Base-by-base conservation (phyloP, 2,888 invertebrate species). In the Gymnoscelis rufifasciata region DNA sequence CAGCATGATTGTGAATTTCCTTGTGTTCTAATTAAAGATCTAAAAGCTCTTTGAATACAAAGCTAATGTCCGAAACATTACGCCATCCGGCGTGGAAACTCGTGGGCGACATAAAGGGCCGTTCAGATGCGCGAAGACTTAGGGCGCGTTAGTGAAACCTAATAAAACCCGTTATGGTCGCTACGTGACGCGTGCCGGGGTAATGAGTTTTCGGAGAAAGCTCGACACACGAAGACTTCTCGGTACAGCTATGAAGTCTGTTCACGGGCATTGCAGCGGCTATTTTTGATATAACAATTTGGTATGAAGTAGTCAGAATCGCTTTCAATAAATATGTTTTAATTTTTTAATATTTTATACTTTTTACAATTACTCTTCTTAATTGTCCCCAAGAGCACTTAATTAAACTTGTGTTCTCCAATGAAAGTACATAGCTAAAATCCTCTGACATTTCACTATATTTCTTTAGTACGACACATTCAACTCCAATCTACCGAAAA, bases 121-220 rank as follows among this genome's bases (percentile, higher is more conserved):
- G 68, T 64, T 57, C 68, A 66, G 71, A 71, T 67, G 65, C 63
- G 51, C 54, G 50, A 57, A 53, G 66, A 63, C 60, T 68, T 61
- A 62, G 74, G 74, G 71, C 65, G 70, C 71, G 74, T 71, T 73
- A 73, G 76, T 74, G 80, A 81, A 84, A 83, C 83, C 83, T 82
- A 86, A 86, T 86, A 83, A 83, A 83, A 82, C 82, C 76, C 71
- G 83, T 79, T 84, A 82, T 78, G 72, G 72, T 68, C 70, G 72
- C 73, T 78, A 82, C 81, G 83, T 82, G 82, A 84, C 87, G 84
- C 83, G 83, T 82, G 83, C 74, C 64, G 59, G 62, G 58, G 74
- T 83, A 84, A 87, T 86, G 83, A 84, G 83, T 78, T 84, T 86
- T 83, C 80, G 80, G 82, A 79, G 84, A 86, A 83, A 80, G 76